phyloP scores from a whole-genome alignment of 2,113 vertebrate species.

The Tinamus guttatus region DNA sequence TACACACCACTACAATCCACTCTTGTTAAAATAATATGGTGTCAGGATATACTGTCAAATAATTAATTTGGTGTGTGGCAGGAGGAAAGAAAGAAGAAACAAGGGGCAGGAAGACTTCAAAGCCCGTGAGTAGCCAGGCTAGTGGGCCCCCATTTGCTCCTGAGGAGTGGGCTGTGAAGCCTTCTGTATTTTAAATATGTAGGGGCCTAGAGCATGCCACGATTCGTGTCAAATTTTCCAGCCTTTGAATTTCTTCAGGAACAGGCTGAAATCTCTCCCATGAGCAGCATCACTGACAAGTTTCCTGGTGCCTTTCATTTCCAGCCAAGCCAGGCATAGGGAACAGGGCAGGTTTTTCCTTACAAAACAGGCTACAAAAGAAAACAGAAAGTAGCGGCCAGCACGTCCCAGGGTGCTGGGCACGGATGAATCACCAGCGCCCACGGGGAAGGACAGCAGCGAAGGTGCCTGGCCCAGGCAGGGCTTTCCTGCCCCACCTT shows the following conservation, averaged over 20 bases:
- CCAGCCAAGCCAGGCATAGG: not conserved
- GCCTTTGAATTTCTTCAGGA: not conserved
- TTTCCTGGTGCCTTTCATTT: not conserved
- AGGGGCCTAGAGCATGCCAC: not conserved
- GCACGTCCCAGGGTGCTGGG: not conserved
- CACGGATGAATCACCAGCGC: accelerated
- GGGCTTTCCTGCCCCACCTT: not conserved
- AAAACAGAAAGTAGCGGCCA: not conserved
- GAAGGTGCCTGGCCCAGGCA: not conserved
- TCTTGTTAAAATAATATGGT: constrained; percentile 22
- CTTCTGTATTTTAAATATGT: not conserved
- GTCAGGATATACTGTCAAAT: constrained; percentile 18
- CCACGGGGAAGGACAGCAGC: not conserved
- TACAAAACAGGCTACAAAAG: not conserved
- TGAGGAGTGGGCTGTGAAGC: not conserved
- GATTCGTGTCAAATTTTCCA: constrained; percentile 15
- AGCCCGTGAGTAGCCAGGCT: not conserved
- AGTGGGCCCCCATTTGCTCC: not conserved
- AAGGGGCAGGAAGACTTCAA: not conserved
- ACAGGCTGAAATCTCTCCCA: not conserved
- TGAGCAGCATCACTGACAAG: not conserved
- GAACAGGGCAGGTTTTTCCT: not conserved
- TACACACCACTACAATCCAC: not conserved
- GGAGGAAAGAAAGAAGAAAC: not conserved
- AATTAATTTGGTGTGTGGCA: not conserved